phyloP scores from a whole-genome alignment of 2,797 vertebrate genomes.

The Falco biarmicus region DNA sequence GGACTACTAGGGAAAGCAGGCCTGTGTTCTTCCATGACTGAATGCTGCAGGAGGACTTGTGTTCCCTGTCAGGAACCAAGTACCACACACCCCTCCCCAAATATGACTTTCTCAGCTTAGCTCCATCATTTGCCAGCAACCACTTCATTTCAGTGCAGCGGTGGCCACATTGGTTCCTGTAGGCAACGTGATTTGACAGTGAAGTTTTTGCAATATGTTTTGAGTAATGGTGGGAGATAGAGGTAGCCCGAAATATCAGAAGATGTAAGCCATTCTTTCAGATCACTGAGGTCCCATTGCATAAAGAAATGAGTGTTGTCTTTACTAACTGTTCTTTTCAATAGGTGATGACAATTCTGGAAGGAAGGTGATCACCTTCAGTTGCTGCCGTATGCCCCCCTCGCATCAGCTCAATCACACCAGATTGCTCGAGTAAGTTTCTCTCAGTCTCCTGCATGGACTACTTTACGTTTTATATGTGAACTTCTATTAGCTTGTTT shows the following conservation, averaged over 20 bases:
- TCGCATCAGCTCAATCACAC: conserved; percentile 88
- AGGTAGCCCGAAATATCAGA: background rate
- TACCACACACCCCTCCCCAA: background rate
- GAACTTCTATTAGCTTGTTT: background rate
- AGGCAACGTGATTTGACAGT: background rate
- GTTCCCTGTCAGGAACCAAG: background rate
- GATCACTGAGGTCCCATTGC: background rate
- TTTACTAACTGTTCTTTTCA: background rate
- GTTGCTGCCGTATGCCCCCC: conserved; percentile 87
- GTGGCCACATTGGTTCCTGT: background rate
- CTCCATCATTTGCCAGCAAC: background rate
- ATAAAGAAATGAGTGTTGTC: background rate
- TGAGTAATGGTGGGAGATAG: background rate
- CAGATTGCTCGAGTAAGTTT: conserved; percentile 85
- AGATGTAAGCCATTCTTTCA: background rate
- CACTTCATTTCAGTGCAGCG: background rate
- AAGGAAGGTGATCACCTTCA: conserved; percentile 86
- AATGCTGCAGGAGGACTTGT: background rate
- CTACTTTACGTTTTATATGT: background rate
- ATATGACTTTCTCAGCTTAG: background rate
- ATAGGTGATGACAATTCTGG: conserved; percentile 87
- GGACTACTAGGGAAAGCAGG: background rate
- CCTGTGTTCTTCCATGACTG: background rate
- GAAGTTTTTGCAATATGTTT: background rate
- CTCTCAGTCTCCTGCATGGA: background rate